Evolutionary conservation across 2,113 vertebrate species (phyloP).

Genomic region (Sylvietta virens): DNA sequence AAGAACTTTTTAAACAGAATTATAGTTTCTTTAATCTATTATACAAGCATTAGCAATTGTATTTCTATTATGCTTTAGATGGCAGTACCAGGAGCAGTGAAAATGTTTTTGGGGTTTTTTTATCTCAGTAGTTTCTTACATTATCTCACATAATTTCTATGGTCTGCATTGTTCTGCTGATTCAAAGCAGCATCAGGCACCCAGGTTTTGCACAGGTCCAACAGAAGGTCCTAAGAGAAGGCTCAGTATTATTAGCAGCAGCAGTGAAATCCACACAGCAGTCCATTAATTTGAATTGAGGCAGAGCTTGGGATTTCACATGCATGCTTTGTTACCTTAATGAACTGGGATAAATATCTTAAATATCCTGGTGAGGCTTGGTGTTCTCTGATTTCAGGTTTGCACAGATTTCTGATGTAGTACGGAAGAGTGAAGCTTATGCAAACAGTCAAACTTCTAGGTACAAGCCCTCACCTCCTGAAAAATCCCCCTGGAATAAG

Average conservation of each 20-base stretch:
- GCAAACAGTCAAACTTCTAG: not conserved
- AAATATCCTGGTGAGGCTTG: not conserved
- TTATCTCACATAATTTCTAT: not conserved
- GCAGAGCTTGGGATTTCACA: not conserved
- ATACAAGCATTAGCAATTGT: not conserved
- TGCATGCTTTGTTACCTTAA: not conserved
- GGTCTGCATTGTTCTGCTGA: not conserved
- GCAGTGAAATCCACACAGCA: not conserved
- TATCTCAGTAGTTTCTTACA: not conserved
- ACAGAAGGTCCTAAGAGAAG: not conserved
- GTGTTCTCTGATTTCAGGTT: not conserved
- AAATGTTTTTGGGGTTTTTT: not conserved
- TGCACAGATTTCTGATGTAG: not conserved
- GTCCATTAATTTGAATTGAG: not conserved
- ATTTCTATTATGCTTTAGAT: not conserved
- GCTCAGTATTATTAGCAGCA: not conserved
- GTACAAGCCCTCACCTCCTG: not conserved
- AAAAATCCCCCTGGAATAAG: not conserved
- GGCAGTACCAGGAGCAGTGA: not conserved
- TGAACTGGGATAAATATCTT: constrained; percentile 1
- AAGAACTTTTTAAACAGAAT: not conserved
- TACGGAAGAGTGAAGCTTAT: not conserved
- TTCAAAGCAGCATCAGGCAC: not conserved
- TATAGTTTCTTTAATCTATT: not conserved
- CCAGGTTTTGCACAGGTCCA: not conserved